Percentiles rank a stretch among this genome's conserved stretches.
Evolutionary conservation across 2,113 vertebrate genomes (phyloP).

Genomic region (Callipepla squamata): DNA sequence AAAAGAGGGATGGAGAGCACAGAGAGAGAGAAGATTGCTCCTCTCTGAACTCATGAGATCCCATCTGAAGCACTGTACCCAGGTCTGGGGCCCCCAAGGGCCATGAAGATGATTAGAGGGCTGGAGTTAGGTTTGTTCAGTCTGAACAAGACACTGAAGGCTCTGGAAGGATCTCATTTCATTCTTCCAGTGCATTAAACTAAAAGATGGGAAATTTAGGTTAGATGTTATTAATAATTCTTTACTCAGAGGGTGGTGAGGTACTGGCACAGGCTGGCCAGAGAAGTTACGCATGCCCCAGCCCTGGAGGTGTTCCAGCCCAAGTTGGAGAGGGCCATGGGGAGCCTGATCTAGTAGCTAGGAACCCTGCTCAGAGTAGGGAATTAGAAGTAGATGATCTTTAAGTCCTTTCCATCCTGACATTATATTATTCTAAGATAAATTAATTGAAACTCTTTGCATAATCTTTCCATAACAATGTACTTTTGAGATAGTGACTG

Average conservation of each 20-base stretch:
- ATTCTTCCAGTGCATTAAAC: neutral
- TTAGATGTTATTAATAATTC: no score
- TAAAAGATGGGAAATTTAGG: neutral
- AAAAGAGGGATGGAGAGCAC: neutral
- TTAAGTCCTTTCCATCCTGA: no score
- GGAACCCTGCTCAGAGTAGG: no score
- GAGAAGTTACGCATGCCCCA: no score
- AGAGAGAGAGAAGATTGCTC: neutral
- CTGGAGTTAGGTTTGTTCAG: no score
- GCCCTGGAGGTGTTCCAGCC: no score
- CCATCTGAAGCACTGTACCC: neutral
- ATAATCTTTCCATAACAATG: neutral
- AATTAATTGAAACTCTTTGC: neutral
- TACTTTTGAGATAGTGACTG: neutral
- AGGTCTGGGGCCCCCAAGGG: neutral
- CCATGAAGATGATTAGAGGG: neutral
- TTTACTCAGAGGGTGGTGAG: no score
- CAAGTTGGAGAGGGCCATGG: no score
- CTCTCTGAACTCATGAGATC: neutral
- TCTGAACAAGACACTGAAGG: neutral
- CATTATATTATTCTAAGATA: neutral
- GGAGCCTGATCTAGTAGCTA: no score
- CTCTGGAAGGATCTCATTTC: neutral
- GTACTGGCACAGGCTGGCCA: no score
- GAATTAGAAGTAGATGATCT: no score